Evolutionary conservation across 2,113 vertebrate species (phyloP).

Genomic region (Scolopax mira): DNA sequence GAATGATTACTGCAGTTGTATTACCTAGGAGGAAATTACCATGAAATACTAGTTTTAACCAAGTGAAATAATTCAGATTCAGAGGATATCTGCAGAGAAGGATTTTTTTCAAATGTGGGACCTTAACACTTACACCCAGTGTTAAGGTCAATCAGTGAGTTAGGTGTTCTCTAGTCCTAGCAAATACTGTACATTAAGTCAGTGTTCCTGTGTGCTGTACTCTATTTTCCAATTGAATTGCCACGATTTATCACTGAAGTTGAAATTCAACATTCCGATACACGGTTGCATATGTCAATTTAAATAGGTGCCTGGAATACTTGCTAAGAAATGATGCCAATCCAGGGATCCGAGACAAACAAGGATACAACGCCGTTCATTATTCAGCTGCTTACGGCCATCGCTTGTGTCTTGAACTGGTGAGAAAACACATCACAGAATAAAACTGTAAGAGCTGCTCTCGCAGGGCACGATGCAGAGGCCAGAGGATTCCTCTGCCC

Average conservation of each 20-base stretch:
- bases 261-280: constrained; percentile 27
- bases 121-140: too few relatives aligned
- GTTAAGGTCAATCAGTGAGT: too few relatives aligned
- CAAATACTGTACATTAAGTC: background rate
- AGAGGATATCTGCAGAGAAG: background rate
- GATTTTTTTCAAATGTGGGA: background rate
- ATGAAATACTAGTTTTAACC: background rate
- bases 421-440: constrained; percentile 38
- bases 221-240: constrained; percentile 17
- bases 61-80: background rate
- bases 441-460: background rate
- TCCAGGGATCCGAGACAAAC: constrained; percentile 95
- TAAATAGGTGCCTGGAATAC: constrained; percentile 96
- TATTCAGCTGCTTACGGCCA: constrained; percentile 85
- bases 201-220: background rate
- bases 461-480: background rate
- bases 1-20: background rate
- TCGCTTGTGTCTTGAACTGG: constrained; percentile 82
- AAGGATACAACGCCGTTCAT: constrained; percentile 97
- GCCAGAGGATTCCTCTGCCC: background rate
- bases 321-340: constrained; percentile 96
- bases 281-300: constrained; percentile 43
- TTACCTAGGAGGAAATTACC: background rate
- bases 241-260: constrained; percentile 17
- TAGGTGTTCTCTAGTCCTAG: background rate